Evolutionary conservation across 2,888 invertebrate genomes (phyloP), one percentile per base, ranked within the genome.

Genomic region (Watsonalla cultraria): DNA sequence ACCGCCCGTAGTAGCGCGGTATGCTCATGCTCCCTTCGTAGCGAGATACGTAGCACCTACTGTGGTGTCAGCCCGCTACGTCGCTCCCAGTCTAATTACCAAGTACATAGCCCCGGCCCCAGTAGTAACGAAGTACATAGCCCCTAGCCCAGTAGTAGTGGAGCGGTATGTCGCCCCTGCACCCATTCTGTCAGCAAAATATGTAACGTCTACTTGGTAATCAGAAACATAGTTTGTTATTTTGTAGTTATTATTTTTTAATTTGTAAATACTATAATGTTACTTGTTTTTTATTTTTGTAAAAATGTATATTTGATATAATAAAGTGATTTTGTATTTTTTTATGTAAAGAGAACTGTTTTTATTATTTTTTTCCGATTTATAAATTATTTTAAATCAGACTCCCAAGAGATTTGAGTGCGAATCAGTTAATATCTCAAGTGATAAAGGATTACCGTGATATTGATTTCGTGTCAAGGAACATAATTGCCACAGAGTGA

Each of bases 11-110:
- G 46, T 54, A 5, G 54, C 47, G 0, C 54, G 54, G n/a, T 54
- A 51, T 7, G 53, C 11, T 0, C 42, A 8, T 11, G 42, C 42
- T 7, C 56, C 56, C 7, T 53, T 52, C 0, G 46, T 54, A 4
- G 54, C 47, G 0, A 56, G 54, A 11, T 54, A 51, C 7, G 53
- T 56, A 14, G 54, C 55, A n/a, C 48, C 53, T 5, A 47, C 53
- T 14, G 48, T 50, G n/a, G 50, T 54, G 6, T 45, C 55, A 0
- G 52, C 55, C 4, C 56, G 54, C 7, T 56, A 59, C 45, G 53
- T 56, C 5, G 56, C 59, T 7, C 54, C 52, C n/a, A 52, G 46
- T 15, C 54, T 57, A 0, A 7, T 55, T 0, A 33, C 53, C 7
- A 59, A 54, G 49, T 55, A 50, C 39, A 39, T 37, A 35, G 47